phyloP scores from a whole-genome alignment of 2,888 invertebrate species.

The Clitarchus hookeri region DNA sequence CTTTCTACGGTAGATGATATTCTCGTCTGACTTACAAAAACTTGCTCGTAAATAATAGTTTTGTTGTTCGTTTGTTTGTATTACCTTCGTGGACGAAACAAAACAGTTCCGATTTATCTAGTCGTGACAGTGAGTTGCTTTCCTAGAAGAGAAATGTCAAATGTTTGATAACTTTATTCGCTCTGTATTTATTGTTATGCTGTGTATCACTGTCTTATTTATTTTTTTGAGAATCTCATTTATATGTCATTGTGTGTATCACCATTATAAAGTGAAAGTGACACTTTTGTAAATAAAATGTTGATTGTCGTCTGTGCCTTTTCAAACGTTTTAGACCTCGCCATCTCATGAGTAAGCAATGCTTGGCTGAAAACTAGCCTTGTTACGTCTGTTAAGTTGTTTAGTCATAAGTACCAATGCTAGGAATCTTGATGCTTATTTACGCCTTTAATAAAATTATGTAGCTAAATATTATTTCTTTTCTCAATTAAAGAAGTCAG shows the following conservation, averaged over 20 bases:
- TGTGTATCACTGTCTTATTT: conserved; percentile 16
- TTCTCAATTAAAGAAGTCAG: too few species aligned
- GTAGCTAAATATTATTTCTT: too few species aligned
- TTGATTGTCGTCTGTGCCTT: not conserved
- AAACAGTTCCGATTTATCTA: not conserved
- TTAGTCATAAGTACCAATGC: too few species aligned
- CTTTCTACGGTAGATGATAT: not conserved
- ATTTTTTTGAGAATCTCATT: conserved; percentile 23
- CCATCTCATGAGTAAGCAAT: not conserved
- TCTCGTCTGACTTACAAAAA: not conserved
- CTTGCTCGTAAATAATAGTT: not conserved
- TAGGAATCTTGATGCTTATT: too few species aligned
- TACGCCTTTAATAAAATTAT: too few species aligned
- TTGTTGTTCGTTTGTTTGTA: not conserved
- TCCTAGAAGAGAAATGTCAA: conserved; percentile 3
- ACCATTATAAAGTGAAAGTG: conserved; percentile 18
- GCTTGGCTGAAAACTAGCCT: not conserved
- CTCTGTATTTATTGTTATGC: conserved; percentile 11
- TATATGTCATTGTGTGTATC: conserved; percentile 16
- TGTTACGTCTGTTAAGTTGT: too few species aligned
- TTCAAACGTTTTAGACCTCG: not conserved
- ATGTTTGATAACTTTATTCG: conserved; percentile 9
- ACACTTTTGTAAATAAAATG: conserved; percentile 22
- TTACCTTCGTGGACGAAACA: not conserved
- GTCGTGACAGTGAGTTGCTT: conserved; percentile 3